These are phyloP conservation scores for Orbicella faveolata DNA, from an alignment of 64 coral and sea anemone genomes.

Conservation along the genomic window DNA sequence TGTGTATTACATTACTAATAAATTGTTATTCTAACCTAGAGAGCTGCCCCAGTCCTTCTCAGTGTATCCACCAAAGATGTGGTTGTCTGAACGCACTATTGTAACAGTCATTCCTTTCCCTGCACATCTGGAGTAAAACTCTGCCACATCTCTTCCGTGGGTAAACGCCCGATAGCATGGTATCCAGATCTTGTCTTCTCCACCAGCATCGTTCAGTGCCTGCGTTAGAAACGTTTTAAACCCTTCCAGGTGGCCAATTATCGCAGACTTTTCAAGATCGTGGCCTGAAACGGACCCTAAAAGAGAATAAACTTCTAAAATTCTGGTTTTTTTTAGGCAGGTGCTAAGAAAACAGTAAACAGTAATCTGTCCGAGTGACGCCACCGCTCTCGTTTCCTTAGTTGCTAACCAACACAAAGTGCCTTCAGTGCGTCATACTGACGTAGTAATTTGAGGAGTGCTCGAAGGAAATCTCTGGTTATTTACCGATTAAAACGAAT, in stretches of 20 bases:
- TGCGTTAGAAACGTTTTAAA: neutral
- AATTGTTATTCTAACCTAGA: neutral
- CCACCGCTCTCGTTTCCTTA: too few relatives aligned
- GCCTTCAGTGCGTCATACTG: too few relatives aligned
- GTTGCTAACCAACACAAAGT: too few relatives aligned
- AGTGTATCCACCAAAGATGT: slow-evolving; percentile 61
- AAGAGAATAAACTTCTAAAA: too few relatives aligned
- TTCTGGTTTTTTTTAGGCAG: too few relatives aligned
- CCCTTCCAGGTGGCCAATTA: slow-evolving; percentile 39
- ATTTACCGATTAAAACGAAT: too few relatives aligned
- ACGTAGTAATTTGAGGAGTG: too few relatives aligned
- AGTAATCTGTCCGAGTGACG: too few relatives aligned
- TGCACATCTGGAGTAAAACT: slow-evolving; percentile 37
- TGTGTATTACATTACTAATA: neutral
- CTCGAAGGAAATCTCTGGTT: too few relatives aligned
- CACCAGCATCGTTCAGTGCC: neutral
- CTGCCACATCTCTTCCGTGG: neutral
- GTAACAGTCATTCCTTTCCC: slow-evolving; percentile 31
- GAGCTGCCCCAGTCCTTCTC: slow-evolving; percentile 30
- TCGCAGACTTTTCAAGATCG: slow-evolving; percentile 46
- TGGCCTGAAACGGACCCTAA: neutral
- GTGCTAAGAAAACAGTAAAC: too few relatives aligned
- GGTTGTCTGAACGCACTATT: slow-evolving; percentile 21
- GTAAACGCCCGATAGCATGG: slow-evolving; percentile 35
- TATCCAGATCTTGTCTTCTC: slow-evolving; percentile 16